A percentile compares a stretch with the other conserved stretches of the same genome.
These are phyloP conservation scores for Tyrannus savana DNA, from an alignment of 2,113 vertebrate species.

Conservation along the genomic window DNA sequence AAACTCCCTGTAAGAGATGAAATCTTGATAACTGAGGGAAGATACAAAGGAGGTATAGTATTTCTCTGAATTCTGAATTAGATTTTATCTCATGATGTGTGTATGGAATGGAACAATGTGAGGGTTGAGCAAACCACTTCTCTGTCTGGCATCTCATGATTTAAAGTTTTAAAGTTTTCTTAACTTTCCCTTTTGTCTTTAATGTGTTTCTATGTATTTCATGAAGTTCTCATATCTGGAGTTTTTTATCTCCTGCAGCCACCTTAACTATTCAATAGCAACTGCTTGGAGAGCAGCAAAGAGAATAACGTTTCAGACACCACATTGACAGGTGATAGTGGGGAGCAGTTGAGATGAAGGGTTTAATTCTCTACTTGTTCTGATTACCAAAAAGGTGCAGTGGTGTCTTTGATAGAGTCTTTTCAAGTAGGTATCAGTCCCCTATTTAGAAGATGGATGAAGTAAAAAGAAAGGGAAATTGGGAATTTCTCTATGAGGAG, in stretches of 20 bases:
- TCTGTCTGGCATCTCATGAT: not conserved
- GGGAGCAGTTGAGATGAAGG: not conserved
- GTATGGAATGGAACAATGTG: not conserved
- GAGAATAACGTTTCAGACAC: not conserved
- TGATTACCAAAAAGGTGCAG: not conserved
- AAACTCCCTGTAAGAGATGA: not conserved
- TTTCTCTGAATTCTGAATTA: not conserved
- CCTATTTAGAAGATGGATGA: not conserved
- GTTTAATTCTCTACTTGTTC: not conserved
- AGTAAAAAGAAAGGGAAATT: not conserved
- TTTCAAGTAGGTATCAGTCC: not conserved
- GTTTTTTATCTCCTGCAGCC: not conserved
- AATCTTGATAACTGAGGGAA: not conserved
- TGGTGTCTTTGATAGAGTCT: not conserved
- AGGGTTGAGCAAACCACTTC: not conserved
- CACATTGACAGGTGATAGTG: fast-evolving
- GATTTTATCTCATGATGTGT: not conserved
- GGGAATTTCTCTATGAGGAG: not conserved
- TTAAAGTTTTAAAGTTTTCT: not conserved
- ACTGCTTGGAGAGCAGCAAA: not conserved
- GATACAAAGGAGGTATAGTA: not conserved
- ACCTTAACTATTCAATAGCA: not conserved
- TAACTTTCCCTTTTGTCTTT: not conserved
- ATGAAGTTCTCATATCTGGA: not conserved
- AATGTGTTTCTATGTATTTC: not conserved